phyloP scores from a whole-genome alignment of 2,113 vertebrate genomes.

The Heteronetta atricapilla region DNA sequence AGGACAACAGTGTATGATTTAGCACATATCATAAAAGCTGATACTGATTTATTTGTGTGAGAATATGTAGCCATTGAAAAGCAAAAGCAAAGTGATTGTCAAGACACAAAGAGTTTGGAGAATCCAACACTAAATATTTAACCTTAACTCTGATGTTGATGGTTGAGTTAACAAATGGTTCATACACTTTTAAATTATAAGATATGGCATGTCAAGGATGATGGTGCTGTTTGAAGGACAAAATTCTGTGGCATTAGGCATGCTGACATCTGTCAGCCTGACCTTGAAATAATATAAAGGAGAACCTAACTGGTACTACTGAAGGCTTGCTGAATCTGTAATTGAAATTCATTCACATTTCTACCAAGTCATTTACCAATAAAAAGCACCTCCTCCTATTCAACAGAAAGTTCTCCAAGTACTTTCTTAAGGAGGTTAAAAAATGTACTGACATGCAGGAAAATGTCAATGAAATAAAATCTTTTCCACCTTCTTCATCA shows the following conservation, averaged over 20 bases:
- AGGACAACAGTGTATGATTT: not conserved
- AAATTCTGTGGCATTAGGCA: not conserved
- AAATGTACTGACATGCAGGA: not conserved
- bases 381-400: not conserved
- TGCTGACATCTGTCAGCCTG: not conserved
- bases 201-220: not conserved
- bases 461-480: not conserved
- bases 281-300: not conserved
- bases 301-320: not conserved
- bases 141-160: not conserved
- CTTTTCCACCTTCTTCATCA: not conserved
- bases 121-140: not conserved
- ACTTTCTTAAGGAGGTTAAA: not conserved
- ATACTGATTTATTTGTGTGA: not conserved
- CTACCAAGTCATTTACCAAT: not conserved
- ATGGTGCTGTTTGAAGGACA: not conserved
- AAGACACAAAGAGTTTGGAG: not conserved
- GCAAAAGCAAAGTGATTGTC: not conserved
- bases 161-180: not conserved
- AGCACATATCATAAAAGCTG: not conserved
- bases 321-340: not conserved
- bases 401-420: not conserved
- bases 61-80: not conserved
- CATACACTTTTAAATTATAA: not conserved
- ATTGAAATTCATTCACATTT: not conserved